A percentile compares a stretch with the other conserved stretches of the same genome.
phyloP scores from a whole-genome alignment of 2,797 vertebrate species.

The Chaetophractus vellerosus region DNA sequence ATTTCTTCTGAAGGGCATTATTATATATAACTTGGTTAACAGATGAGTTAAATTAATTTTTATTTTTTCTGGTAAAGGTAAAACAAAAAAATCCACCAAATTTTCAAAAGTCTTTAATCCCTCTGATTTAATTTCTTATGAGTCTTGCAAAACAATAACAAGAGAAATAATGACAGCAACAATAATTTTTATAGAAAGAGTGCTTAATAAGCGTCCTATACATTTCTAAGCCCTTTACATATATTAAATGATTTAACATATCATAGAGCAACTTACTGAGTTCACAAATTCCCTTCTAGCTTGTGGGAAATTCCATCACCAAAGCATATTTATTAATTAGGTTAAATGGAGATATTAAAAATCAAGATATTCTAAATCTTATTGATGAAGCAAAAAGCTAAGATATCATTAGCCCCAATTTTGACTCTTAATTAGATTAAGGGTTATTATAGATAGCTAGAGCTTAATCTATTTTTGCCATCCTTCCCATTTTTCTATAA shows the following conservation, averaged over 20 bases:
- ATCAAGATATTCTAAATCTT: slow-evolving; percentile 42
- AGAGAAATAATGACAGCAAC: neutral
- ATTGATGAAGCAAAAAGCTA: slow-evolving; percentile 56
- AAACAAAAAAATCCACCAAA: neutral
- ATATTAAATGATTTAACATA: neutral
- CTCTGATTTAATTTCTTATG: neutral
- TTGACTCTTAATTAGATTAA: neutral
- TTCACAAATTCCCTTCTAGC: neutral
- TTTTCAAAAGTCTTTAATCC: neutral
- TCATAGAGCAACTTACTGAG: neutral
- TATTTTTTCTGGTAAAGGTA: neutral
- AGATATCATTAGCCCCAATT: neutral
- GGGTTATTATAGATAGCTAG: too few species aligned
- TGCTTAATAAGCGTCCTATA: neutral
- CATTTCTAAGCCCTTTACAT: neutral
- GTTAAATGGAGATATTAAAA: slow-evolving; percentile 50
- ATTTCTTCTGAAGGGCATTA: neutral
- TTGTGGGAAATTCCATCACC: slow-evolving; percentile 16
- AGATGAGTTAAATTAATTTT: neutral
- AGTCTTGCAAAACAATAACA: neutral
- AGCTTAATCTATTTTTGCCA: neutral
- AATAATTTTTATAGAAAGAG: neutral
- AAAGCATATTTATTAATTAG: slow-evolving; percentile 26
- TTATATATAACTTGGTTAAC: neutral
- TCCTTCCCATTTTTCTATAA: neutral